These are phyloP conservation scores for Oriolus oriolus DNA, from an alignment of 2,113 vertebrate genomes.

Conservation along the genomic window DNA sequence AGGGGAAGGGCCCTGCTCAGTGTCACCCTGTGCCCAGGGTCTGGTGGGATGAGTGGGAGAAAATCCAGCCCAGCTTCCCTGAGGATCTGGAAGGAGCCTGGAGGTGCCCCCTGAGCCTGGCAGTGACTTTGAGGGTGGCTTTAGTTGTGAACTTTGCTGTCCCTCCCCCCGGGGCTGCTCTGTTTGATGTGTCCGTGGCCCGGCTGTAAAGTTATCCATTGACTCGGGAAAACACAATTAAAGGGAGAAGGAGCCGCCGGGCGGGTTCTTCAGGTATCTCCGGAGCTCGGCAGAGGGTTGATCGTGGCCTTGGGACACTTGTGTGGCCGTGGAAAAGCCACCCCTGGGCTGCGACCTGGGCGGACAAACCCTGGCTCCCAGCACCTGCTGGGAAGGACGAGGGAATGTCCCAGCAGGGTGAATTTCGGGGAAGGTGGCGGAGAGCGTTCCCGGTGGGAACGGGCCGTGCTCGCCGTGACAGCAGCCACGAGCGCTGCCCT, in stretches of 20 bases:
- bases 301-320: neutral
- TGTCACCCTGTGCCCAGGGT: neutral
- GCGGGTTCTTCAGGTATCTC: neutral
- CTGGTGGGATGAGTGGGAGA: neutral
- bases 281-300: neutral
- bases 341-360: neutral
- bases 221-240: neutral
- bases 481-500: neutral
- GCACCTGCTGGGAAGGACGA: accelerated
- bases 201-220: conserved; percentile 44
- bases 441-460: accelerated
- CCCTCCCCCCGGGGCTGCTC: neutral
- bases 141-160: neutral
- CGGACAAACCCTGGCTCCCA: accelerated
- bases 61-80: neutral
- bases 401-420: neutral
- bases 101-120: neutral
- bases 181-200: neutral
- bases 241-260: neutral
- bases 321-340: neutral
- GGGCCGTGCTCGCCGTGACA: neutral
- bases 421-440: neutral
- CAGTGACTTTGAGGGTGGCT: neutral
- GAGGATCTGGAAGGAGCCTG: accelerated
- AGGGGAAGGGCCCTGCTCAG: neutral